Conservation (phyloP, 2,113 vertebrate genomes). For the Phylloscopus trochilus region DNA sequence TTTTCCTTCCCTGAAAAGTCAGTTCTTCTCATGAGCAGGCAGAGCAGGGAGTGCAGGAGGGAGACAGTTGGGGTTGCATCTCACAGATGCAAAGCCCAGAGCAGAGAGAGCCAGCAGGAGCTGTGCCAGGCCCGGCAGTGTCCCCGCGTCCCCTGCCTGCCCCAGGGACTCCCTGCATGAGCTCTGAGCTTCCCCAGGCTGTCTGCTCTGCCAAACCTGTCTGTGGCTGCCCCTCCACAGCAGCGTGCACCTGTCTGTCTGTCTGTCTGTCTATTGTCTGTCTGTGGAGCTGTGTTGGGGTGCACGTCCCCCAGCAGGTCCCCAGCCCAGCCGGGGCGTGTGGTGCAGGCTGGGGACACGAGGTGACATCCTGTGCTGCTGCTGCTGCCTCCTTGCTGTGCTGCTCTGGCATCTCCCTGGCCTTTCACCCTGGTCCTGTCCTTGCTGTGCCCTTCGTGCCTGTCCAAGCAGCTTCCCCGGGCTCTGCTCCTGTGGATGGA, state of each 20-base stretch:
- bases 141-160: not conserved
- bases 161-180: not conserved
- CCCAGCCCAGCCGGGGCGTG: fast-evolving
- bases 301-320: not conserved
- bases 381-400: not conserved
- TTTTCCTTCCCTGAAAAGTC: not conserved
- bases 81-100: not conserved
- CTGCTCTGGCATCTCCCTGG: not conserved
- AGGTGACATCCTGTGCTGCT: not conserved
- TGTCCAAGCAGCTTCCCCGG: fast-evolving
- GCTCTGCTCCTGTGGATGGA: fast-evolving
- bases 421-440: not conserved
- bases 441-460: fast-evolving
- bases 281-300: not conserved
- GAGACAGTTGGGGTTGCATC: not conserved
- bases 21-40: not conserved
- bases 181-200: not conserved
- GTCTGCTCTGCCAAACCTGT: fast-evolving
- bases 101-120: not conserved
- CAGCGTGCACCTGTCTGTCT: not conserved
- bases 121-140: not conserved
- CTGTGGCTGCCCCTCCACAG: not conserved
- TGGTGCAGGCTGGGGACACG: fast-evolving
- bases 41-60: not conserved
- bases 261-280: not conserved